Base-by-base conservation (phyloP, 2,888 invertebrate species). In the Lydus trimaculatus region DNA sequence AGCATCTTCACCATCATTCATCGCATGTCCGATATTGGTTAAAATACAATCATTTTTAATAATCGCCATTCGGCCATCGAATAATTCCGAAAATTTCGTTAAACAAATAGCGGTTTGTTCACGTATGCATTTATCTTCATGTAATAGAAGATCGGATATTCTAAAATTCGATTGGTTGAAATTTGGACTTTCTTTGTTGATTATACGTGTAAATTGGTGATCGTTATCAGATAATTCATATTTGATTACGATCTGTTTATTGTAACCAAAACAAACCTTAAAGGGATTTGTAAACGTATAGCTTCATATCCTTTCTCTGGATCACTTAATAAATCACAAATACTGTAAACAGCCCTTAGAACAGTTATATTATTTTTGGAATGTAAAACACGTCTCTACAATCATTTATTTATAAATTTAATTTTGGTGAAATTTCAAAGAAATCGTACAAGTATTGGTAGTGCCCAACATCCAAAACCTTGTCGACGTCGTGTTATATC, bases 291-390 rank as follows among this genome's bases (percentile, higher is more conserved):
- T 1, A 86, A 75, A 58, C 78, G 72, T 0, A 87, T 78, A 9
- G 86, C 87, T 77, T 86, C 84, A 58, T 81, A 83, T 63, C 82
- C 82, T 76, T 81, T 81, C 78, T 87, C 87, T 2, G 88, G 86
- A 78, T 87, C 82, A 43, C 85, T 83, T 13, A 85, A 71, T 28
- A 87, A 68, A 72, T 88, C 87, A 6, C 79, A 78, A 43, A 88
- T 78, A 28, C 82, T 85, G n/a, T 82, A 81, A 5, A 87, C 72
- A n/a, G 87, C 86, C 74, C 83, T 82, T 64, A 84, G 77, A 2
- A 84, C 82, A 8, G 82, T 76, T 9, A 78, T 64, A 1, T 73
- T 72, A 70, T 87, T 80, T 59, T 79, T 75, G 9, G 56, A 25
- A 69, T 80, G 83, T 11, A 87, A 76, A 72, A 87, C 87, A 66